Conservation (phyloP, 2,797 vertebrate species). For the Manis crassicaudata region DNA sequence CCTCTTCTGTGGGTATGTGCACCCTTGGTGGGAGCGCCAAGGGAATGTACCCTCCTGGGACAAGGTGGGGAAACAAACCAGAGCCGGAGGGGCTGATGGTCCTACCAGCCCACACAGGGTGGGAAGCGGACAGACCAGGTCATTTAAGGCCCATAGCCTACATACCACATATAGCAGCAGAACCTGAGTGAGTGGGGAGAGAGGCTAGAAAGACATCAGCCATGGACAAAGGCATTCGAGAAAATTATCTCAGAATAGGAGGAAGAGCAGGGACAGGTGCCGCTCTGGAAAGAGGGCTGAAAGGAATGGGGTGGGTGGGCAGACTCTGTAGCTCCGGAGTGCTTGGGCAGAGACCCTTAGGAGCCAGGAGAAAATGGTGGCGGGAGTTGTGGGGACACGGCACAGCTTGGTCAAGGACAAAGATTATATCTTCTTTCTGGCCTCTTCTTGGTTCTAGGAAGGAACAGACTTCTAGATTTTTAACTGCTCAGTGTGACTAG, state of each 20-base stretch:
- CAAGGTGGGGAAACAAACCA: neutral
- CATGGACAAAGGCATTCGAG: neutral
- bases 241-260: neutral
- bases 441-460: neutral
- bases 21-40: neutral
- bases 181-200: neutral
- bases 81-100: neutral
- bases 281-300: neutral
- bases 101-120: neutral
- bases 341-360: neutral
- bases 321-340: neutral
- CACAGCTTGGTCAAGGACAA: neutral
- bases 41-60: neutral
- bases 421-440: neutral
- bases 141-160: neutral
- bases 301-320: neutral
- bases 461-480: neutral
- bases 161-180: neutral
- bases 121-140: neutral
- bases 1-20: conserved; percentile 24
- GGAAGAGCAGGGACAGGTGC: neutral
- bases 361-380: neutral
- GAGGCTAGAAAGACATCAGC: neutral
- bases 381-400: neutral
- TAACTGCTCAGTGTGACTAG: neutral